These are phyloP conservation scores for Amblyjoppa fuscipennis DNA, from an alignment of 2,888 invertebrate genomes.

Conservation along the genomic window DNA sequence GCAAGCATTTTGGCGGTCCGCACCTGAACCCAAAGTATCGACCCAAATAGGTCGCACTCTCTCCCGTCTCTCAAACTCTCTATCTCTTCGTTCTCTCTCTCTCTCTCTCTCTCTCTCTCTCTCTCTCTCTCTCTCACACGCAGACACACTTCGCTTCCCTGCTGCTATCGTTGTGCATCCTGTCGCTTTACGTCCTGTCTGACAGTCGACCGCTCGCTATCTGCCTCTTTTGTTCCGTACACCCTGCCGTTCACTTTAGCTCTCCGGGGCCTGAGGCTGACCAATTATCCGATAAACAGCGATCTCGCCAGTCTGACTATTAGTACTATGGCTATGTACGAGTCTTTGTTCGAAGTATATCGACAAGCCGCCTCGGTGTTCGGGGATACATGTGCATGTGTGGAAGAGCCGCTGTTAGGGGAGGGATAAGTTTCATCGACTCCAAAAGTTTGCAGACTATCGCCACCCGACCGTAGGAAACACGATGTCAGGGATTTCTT, in stretches of 20 bases:
- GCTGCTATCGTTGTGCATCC: constrained; percentile 34
- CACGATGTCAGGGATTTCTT: not conserved
- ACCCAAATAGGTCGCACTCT: constrained; percentile 71
- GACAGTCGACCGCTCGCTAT: constrained; percentile 35
- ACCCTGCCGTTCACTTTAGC: constrained; percentile 1
- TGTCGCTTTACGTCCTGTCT: constrained; percentile 40
- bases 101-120: constrained; percentile 46
- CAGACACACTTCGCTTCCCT: not conserved
- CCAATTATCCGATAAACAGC: constrained; percentile 61
- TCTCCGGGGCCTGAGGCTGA: constrained; percentile 31
- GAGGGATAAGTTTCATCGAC: constrained; percentile 3
- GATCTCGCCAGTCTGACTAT: constrained; percentile 19
- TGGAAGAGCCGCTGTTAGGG: not conserved
- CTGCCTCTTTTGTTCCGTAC: constrained; percentile 45
- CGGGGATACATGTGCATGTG: not conserved
- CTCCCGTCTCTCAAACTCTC: constrained; percentile 35
- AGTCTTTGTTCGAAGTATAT: constrained; percentile 40
- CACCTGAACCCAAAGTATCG: constrained; percentile 75
- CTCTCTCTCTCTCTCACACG: not conserved
- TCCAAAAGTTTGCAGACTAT: not conserved
- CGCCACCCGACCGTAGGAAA: not conserved
- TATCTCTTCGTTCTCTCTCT: constrained; percentile 22
- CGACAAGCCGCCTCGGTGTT: constrained; percentile 25
- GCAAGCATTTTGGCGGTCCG: constrained; percentile 70
- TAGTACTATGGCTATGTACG: not conserved